Percentiles rank a stretch among this genome's conserved stretches.
Conservation (phyloP, 2,797 vertebrate genomes). For the Xiphophorus birchmanni region DNA sequence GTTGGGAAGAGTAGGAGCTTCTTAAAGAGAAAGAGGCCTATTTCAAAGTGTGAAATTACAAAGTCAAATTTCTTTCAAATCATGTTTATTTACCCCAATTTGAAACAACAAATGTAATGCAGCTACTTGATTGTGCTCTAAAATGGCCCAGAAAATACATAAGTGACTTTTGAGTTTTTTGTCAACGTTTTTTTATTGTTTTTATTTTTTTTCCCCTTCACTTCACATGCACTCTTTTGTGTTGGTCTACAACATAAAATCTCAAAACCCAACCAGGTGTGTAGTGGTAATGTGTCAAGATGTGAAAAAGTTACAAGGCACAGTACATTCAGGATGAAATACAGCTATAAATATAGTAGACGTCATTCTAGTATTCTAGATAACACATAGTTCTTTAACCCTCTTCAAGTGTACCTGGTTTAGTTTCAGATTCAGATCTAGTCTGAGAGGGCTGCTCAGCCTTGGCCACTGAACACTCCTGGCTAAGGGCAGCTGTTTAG, state of each 20-base stretch:
- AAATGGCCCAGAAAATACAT: no score
- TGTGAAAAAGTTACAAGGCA: neutral
- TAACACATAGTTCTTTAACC: constrained; percentile 23
- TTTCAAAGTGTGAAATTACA: no score
- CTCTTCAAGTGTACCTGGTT: constrained; percentile 69
- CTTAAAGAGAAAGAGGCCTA: no score
- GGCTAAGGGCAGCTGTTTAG: constrained; percentile 64
- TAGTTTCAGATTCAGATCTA: constrained; percentile 68
- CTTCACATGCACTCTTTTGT: neutral
- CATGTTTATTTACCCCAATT: no score
- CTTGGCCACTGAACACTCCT: constrained; percentile 67
- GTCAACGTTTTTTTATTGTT: no score
- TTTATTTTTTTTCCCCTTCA: neutral
- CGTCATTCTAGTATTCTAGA: neutral
- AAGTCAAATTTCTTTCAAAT: no score
- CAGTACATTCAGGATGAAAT: neutral
- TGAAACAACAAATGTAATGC: no score
- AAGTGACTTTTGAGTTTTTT: no score
- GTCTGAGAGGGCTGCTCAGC: constrained; percentile 64
- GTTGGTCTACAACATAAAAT: neutral
- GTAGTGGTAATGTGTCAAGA: neutral
- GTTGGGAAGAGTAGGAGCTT: no score
- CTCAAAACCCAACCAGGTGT: neutral
- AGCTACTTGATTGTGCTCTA: no score
- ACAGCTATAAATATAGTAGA: neutral